A percentile compares a stretch with the other conserved stretches of the same genome.
Conservation (phyloP, 2,113 vertebrate genomes). For the Eulemur macaco region DNA sequence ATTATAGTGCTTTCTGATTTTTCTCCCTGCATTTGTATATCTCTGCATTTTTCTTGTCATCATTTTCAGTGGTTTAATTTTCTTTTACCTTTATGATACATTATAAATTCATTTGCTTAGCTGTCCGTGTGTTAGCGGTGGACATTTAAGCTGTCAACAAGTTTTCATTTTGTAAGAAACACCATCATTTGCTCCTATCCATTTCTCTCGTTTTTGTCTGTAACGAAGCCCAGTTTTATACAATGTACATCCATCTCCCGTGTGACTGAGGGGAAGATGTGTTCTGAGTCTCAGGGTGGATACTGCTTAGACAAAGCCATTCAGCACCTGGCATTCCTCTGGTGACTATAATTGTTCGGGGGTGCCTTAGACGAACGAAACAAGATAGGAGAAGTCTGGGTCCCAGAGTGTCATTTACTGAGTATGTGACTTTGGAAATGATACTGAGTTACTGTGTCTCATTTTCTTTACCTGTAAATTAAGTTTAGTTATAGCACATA, state of each 20-base stretch:
- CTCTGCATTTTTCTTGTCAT: neutral
- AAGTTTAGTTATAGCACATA: neutral
- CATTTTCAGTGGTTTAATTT: neutral
- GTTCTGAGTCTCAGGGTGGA: neutral
- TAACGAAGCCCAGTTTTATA: neutral
- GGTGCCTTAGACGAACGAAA: neutral
- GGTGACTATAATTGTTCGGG: too few species aligned
- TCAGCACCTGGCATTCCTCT: neutral
- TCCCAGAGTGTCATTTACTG: neutral
- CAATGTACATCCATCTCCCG: neutral
- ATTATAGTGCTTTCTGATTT: neutral
- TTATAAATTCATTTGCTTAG: neutral
- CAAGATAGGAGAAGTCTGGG: neutral
- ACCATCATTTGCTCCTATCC: neutral
- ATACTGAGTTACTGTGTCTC: neutral
- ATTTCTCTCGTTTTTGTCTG: neutral
- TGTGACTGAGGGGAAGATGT: neutral
- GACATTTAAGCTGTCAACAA: neutral
- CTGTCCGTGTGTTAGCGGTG: neutral
- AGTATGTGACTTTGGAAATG: neutral
- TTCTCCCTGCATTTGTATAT: neutral
- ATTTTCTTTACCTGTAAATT: neutral
- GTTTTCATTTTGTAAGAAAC: neutral
- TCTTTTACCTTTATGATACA: neutral
- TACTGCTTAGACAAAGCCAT: neutral